Percentiles rank a stretch among this genome's conserved stretches.
These are phyloP conservation scores for Microctenopoma steveboyesi DNA, from an alignment of 2,797 vertebrate genomes.

Conservation along the genomic window DNA sequence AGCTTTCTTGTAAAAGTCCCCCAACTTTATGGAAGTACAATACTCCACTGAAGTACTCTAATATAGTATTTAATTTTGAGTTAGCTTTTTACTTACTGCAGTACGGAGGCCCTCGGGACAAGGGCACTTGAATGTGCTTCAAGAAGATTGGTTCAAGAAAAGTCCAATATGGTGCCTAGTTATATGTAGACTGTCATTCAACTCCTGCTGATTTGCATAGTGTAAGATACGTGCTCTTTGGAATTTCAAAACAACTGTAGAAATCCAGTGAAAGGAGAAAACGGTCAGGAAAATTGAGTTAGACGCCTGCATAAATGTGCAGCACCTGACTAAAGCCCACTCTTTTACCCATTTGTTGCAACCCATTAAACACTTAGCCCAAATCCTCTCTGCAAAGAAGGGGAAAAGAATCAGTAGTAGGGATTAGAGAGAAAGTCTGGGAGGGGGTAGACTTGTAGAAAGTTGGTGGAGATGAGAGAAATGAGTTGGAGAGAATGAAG, in stretches of 20 bases:
- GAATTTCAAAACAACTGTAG: not conserved
- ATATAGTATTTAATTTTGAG: not conserved
- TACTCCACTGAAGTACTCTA: not conserved
- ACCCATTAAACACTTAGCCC: slow-evolving; percentile 67
- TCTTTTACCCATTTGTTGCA: slow-evolving; percentile 62
- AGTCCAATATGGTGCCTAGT: slow-evolving; percentile 17
- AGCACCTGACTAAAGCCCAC: slow-evolving; percentile 41
- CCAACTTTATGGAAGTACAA: not conserved
- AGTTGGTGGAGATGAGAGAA: slow-evolving; percentile 49
- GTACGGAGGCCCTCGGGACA: slow-evolving; percentile 15
- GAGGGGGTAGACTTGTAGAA: slow-evolving; percentile 57
- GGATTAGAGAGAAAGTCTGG: slow-evolving; percentile 66
- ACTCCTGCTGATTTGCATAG: not conserved
- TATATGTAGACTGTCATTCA: slow-evolving; percentile 8
- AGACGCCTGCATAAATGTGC: slow-evolving; percentile 34
- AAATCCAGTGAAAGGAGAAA: slow-evolving; percentile 12
- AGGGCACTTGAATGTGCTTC: slow-evolving; percentile 43
- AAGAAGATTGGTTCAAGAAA: slow-evolving; percentile 23
- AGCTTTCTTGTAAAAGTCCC: not conserved
- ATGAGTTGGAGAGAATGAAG: slow-evolving; percentile 63
- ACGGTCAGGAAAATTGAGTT: slow-evolving; percentile 20
- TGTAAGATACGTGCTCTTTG: not conserved
- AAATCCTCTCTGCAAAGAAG: slow-evolving; percentile 60
- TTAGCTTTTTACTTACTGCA: slow-evolving; percentile 9
- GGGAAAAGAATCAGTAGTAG: slow-evolving; percentile 36